Evolutionary conservation across 37 sponge, comb jelly and placozoan species (phyloP).

Genomic region (Petrosia ficiformis): DNA sequence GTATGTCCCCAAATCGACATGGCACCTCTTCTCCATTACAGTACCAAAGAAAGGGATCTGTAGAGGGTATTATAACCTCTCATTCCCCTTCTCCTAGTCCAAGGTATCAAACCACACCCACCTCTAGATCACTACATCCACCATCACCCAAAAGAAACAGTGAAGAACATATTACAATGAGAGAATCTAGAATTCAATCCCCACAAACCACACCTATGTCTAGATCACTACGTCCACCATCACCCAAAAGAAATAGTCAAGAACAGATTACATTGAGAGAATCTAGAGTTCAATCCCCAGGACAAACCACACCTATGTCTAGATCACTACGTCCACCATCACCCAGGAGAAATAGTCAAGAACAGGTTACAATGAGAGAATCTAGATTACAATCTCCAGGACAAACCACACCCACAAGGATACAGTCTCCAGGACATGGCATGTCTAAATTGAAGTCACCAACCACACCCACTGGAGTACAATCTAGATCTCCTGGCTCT

Average conservation of each 20-base stretch:
- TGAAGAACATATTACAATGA: neutral
- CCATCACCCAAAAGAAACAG: neutral
- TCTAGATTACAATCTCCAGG: neutral
- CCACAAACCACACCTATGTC: neutral
- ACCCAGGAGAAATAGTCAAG: neutral
- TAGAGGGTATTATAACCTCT: neutral
- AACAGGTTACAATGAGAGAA: neutral
- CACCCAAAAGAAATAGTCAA: neutral
- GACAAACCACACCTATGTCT: slow-evolving; percentile 1
- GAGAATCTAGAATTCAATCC: neutral
- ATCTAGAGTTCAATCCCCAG: neutral
- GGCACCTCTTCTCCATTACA: neutral
- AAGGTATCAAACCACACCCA: neutral
- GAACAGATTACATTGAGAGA: neutral
- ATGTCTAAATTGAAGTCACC: neutral
- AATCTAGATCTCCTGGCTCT: neutral
- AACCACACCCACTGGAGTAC: neutral
- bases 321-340: neutral
- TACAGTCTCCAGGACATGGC: too few relatives aligned
- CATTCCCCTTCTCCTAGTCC: neutral
- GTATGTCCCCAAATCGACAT: neutral
- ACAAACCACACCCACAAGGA: slow-evolving; percentile 1
- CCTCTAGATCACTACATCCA: neutral
- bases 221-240: neutral
- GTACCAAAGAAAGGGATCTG: neutral